Percentiles rank a stretch among this genome's conserved stretches.
phyloP scores from a whole-genome alignment of 1,140 invertebrate genomes.

The Aphidius gifuensis region DNA sequence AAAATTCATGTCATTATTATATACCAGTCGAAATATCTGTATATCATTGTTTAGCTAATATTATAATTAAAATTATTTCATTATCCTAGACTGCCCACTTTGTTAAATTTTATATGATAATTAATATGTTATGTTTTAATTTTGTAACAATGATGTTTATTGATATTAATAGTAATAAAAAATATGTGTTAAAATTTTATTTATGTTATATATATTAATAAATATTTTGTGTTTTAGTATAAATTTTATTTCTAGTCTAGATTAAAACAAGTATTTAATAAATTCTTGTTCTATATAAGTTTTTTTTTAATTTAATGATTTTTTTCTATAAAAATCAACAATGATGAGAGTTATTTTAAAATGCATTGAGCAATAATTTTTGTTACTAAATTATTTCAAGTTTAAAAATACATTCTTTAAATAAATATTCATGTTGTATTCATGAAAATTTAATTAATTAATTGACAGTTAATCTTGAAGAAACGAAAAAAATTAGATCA shows the following conservation, averaged over 20 bases:
- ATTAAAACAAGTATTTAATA: not conserved
- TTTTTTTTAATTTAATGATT: too few relatives aligned
- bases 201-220: not conserved
- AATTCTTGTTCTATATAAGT: too few relatives aligned
- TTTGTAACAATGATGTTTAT: not conserved
- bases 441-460: too few relatives aligned
- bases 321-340: too few relatives aligned
- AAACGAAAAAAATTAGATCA: too few relatives aligned
- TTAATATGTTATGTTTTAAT: constrained; percentile 6
- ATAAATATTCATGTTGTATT: not conserved
- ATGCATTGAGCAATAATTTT: too few relatives aligned
- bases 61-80: constrained; percentile 16
- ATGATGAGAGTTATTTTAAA: too few relatives aligned
- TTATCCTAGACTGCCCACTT: constrained; percentile 50
- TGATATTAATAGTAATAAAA: constrained; percentile 5
- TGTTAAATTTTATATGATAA: constrained; percentile 31
- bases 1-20: too few relatives aligned
- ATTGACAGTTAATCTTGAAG: too few relatives aligned
- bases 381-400: too few relatives aligned
- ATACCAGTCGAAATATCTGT: too few relatives aligned
- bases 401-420: not conserved
- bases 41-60: too few relatives aligned
- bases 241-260: constrained; percentile 6
- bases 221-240: not conserved
- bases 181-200: constrained; percentile 3